Evolutionary conservation across 2,797 vertebrate species (phyloP).

Genomic region (Menidia menidia): DNA sequence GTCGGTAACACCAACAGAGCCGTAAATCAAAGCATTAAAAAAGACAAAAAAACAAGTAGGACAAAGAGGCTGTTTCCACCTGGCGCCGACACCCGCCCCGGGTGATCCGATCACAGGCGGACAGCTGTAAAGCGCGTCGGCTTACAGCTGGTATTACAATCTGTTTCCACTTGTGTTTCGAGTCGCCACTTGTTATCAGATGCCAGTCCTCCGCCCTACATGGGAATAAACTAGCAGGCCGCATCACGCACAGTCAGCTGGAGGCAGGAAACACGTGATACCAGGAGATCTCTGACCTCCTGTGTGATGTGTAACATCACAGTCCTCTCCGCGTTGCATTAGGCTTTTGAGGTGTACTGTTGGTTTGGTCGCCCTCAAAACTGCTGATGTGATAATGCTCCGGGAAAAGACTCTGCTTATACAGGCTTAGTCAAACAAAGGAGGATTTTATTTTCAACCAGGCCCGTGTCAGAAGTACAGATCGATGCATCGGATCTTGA

Average conservation of each 20-base stretch:
- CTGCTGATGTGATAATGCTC: too few species aligned
- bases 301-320: neutral
- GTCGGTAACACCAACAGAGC: neutral
- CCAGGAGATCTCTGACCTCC: neutral
- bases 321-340: too few species aligned
- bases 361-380: too few species aligned
- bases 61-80: constrained; percentile 5
- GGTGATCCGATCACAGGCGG: neutral
- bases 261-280: neutral
- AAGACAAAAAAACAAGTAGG: neutral
- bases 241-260: neutral
- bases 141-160: neutral
- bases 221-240: neutral
- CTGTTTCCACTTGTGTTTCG: neutral
- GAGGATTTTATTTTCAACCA: too few species aligned
- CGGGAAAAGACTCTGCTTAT: too few species aligned
- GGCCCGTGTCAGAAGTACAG: too few species aligned
- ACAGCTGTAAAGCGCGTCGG: neutral
- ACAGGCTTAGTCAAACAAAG: too few species aligned
- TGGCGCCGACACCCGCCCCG: neutral
- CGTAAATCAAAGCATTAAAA: too few species aligned
- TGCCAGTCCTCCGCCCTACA: neutral
- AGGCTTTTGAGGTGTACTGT: too few species aligned
- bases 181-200: neutral
- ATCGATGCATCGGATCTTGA: too few species aligned